Evolutionary conservation across 1,140 invertebrate species (phyloP).

Genomic region (Cheumatopsyche charites): DNA sequence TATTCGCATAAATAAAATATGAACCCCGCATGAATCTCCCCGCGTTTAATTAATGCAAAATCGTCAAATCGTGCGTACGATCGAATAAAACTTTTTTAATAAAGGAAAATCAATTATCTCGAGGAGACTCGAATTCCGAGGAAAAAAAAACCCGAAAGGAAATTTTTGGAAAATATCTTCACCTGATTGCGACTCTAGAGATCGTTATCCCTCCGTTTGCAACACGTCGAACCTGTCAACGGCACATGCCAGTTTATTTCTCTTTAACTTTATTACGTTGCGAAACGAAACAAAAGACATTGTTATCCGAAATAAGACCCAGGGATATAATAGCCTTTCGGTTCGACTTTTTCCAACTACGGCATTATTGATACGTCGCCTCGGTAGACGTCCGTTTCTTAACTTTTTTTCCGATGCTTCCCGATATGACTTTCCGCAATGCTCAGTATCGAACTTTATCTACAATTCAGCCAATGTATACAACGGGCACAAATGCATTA

Average conservation of each 20-base stretch:
- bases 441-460: too few species aligned
- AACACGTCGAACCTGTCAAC: conserved; percentile 37
- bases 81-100: too few species aligned
- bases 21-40: too few species aligned
- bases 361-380: conserved; percentile 10
- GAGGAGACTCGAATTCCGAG: not conserved
- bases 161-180: conserved; percentile 1
- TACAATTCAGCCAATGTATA: too few species aligned
- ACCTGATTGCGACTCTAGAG: conserved; percentile 8
- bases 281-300: conserved; percentile 31
- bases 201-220: conserved; percentile 34
- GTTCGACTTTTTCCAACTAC: conserved; percentile 20
- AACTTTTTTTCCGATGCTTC: not conserved
- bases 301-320: conserved; percentile 33
- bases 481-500: too few species aligned
- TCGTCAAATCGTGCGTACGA: too few species aligned
- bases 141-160: not conserved
- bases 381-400: not conserved
- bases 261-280: conserved; percentile 37
- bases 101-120: too few species aligned
- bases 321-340: conserved; percentile 26
- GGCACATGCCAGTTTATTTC: conserved; percentile 36
- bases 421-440: not conserved
- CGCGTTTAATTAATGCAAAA: too few species aligned
- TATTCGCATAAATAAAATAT: too few species aligned